Percentiles rank a stretch among this genome's conserved stretches.
These are phyloP conservation scores for Lagorchestes hirsutus DNA, from an alignment of 2,797 vertebrate genomes.

Conservation along the genomic window DNA sequence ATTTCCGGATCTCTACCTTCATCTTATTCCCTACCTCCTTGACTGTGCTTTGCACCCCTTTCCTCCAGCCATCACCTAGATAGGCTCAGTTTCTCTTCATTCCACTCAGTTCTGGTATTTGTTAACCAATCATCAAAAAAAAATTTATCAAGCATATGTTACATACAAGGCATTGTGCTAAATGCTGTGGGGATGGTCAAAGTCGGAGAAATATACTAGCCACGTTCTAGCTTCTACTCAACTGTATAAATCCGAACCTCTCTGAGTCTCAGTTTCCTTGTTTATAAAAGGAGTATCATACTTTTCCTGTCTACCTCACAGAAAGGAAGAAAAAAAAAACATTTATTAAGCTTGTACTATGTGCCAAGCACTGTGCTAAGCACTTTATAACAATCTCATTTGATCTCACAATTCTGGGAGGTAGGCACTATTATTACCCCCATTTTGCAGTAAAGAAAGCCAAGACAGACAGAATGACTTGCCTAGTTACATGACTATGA, in stretches of 20 bases:
- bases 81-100: neutral
- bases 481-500: no score
- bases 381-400: neutral
- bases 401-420: neutral
- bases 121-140: neutral
- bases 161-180: neutral
- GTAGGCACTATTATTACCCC: neutral
- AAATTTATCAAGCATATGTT: neutral
- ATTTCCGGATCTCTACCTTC: neutral
- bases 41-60: neutral
- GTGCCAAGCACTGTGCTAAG: neutral
- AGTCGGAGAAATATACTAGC: neutral
- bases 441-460: neutral
- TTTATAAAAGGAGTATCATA: neutral
- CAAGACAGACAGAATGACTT: neutral
- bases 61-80: slow-evolving; percentile 1
- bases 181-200: neutral
- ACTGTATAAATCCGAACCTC: neutral
- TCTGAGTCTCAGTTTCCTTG: neutral
- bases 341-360: neutral
- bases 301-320: neutral
- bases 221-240: neutral
- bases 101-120: neutral
- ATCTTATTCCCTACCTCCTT: neutral
- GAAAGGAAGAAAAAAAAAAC: neutral